phyloP scores from a whole-genome alignment of 2,797 vertebrate species.

The Cetoscarus ocellatus region DNA sequence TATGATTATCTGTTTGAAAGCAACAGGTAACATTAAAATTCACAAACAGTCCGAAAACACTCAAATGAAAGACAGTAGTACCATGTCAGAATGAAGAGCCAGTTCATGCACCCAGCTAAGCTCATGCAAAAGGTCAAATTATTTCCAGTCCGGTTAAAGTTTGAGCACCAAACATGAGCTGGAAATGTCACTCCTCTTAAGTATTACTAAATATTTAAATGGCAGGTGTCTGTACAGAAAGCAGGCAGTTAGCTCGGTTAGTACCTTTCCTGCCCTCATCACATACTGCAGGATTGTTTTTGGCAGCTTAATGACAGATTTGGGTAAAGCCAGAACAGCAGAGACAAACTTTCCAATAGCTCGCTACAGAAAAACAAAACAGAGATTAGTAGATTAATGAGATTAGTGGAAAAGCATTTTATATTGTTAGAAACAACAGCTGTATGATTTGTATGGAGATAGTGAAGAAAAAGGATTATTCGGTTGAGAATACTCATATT shows the following conservation, averaged over 20 bases:
- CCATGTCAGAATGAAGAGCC: conserved; percentile 4
- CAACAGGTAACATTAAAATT: not conserved
- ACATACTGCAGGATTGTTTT: conserved; percentile 99
- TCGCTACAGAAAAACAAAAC: conserved; percentile 91
- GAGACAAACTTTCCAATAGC: conserved; percentile 99
- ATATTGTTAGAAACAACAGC: conserved; percentile 32
- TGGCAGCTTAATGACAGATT: conserved; percentile 99
- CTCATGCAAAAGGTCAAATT: conserved; percentile 19
- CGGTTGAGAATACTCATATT: no score
- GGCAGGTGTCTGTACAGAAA: conserved; percentile 69
- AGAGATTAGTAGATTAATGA: conserved; percentile 39
- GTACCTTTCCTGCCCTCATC: conserved; percentile 99
- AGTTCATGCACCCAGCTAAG: conserved; percentile 20
- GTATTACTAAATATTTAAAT: conserved; percentile 52
- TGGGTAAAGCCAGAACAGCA: conserved; percentile 98
- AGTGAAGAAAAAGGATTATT: not conserved
- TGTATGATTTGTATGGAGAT: no score
- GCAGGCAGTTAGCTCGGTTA: conserved; percentile 55
- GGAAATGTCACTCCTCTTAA: conserved; percentile 38
- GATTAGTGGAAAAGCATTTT: conserved; percentile 55
- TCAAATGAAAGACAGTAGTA: not conserved
- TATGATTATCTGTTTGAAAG: not conserved
- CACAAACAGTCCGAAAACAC: conserved; percentile 15
- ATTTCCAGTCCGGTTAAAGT: conserved; percentile 55
- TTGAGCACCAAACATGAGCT: no score